A percentile compares a stretch with the other conserved stretches of the same genome.
phyloP scores from a whole-genome alignment of 2,888 invertebrate genomes.

The Calliopum simillimum region DNA sequence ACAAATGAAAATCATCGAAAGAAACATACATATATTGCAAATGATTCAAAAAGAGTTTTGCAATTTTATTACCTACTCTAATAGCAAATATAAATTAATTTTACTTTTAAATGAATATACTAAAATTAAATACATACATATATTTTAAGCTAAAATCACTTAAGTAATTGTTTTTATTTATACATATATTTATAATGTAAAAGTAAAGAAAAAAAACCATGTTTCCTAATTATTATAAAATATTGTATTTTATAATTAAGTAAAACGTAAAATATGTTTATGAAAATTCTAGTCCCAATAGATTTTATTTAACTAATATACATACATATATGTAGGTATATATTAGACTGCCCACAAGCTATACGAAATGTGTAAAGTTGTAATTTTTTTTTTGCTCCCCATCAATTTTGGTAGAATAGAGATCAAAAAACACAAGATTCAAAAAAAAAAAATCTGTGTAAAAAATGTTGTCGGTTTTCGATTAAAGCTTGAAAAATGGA shows the following conservation, averaged over 20 bases:
- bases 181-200: not conserved
- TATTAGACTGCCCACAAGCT: no score
- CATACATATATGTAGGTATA: no score
- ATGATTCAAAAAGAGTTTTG: slow-evolving; percentile 22
- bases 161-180: no score
- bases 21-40: slow-evolving; percentile 11
- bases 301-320: no score
- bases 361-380: no score
- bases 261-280: slow-evolving; percentile 13
- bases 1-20: slow-evolving; percentile 1
- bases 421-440: not conserved
- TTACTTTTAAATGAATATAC: no score
- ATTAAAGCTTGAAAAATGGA: no score
- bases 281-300: slow-evolving; percentile 32
- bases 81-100: not conserved
- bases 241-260: slow-evolving; percentile 22
- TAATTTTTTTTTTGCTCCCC: no score
- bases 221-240: slow-evolving; percentile 32
- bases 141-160: no score
- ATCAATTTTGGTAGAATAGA: no score
- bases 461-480: not conserved
- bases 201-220: slow-evolving; percentile 4
- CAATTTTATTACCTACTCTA: slow-evolving; percentile 41
- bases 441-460: not conserved
- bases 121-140: no score